Percentiles rank a stretch among this genome's conserved stretches.
phyloP scores from a whole-genome alignment of 2,113 vertebrate genomes.

The Hystrix cristata region DNA sequence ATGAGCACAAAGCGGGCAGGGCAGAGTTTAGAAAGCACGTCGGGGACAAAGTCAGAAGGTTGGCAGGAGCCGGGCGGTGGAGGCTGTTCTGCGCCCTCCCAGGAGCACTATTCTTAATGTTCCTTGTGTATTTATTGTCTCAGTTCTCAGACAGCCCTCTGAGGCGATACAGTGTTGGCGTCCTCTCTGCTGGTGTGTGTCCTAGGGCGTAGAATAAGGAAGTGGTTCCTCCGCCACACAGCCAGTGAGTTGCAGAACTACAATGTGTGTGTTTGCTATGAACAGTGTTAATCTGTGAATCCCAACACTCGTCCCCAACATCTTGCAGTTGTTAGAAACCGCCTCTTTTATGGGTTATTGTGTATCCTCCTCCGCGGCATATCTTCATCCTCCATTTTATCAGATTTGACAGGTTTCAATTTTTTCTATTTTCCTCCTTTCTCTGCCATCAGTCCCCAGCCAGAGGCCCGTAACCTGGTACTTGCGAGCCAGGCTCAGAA shows the following conservation, averaged over 20 bases:
- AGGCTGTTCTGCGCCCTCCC: background rate
- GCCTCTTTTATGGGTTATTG: background rate
- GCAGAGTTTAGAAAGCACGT: background rate
- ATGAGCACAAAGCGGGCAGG: background rate
- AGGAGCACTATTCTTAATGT: background rate
- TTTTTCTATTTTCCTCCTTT: background rate
- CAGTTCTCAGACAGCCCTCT: background rate
- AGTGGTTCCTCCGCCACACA: background rate
- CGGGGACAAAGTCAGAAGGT: background rate
- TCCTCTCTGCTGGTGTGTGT: background rate
- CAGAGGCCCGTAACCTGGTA: background rate
- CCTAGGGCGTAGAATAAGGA: background rate
- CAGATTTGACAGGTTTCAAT: constrained; percentile 9
- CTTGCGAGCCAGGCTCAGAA: background rate
- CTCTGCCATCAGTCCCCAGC: background rate
- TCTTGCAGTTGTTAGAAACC: background rate
- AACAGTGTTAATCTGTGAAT: background rate
- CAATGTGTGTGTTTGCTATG: background rate
- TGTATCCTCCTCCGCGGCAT: background rate
- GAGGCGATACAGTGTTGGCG: background rate
- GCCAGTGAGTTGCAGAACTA: background rate
- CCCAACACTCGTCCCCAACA: background rate
- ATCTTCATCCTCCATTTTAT: background rate
- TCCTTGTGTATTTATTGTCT: background rate
- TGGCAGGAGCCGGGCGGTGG: background rate